A percentile compares a stretch with the other conserved stretches of the same genome.
Conservation (phyloP, 2,113 vertebrate genomes). For the Aplodontia rufa region DNA sequence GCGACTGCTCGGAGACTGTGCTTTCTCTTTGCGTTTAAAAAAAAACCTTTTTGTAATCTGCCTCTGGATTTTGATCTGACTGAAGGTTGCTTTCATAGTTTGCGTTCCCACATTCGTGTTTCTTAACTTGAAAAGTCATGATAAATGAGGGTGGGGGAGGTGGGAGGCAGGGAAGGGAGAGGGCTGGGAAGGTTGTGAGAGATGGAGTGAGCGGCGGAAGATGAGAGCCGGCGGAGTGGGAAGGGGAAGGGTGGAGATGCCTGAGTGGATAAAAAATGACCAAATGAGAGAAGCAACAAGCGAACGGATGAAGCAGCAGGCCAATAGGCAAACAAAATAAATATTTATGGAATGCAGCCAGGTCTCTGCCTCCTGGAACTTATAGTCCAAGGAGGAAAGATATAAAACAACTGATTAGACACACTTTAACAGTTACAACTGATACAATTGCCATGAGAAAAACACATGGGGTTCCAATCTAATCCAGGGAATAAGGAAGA, state of each 20-base stretch:
- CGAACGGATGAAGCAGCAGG: not conserved
- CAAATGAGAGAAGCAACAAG: not conserved
- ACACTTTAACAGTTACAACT: not conserved
- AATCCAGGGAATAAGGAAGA: not conserved
- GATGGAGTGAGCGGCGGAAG: not conserved
- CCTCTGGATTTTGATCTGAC: not conserved
- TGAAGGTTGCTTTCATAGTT: not conserved
- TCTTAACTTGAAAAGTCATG: not conserved
- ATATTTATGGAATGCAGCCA: not conserved
- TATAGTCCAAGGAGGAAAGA: not conserved
- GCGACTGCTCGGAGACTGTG: fast-evolving
- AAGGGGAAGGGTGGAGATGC: not conserved
- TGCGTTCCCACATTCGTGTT: not conserved
- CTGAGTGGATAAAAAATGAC: not conserved
- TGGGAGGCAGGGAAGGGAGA: no score
- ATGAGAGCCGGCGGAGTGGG: not conserved
- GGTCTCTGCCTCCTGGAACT: not conserved
- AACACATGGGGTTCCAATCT: not conserved
- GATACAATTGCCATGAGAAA: not conserved
- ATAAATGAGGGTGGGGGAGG: not conserved
- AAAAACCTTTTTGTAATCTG: not conserved
- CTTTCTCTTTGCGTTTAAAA: constrained; percentile 22
- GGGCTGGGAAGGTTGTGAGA: no score
- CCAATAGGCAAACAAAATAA: not conserved
- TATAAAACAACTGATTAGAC: not conserved